Conservation (phyloP, 2,888 invertebrate species). For the Melanostoma mellinum region DNA sequence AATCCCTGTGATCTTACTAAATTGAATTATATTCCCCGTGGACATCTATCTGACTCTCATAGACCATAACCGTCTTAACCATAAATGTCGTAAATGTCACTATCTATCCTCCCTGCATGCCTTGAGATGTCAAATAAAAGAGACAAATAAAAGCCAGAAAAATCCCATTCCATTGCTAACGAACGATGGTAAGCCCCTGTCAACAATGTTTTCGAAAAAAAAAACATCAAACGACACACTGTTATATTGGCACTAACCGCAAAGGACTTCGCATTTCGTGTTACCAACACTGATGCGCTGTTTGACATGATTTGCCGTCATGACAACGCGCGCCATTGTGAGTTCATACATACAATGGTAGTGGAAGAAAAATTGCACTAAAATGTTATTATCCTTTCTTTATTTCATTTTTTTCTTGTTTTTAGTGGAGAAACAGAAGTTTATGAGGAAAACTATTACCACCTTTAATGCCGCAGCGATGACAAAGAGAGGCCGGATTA, state of each 20-base stretch:
- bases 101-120: not conserved
- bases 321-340: constrained; percentile 15
- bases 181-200: constrained; percentile 11
- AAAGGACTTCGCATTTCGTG: constrained; percentile 1
- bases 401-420: not conserved
- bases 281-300: not conserved
- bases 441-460: constrained; percentile 67
- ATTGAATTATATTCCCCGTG: constrained; percentile 32
- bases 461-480: constrained; percentile 47
- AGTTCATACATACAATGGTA: not conserved
- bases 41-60: constrained; percentile 13
- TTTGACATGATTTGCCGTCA: constrained; percentile 30
- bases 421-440: constrained; percentile 33
- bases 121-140: constrained; percentile 50
- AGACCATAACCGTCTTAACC: constrained; percentile 3
- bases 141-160: constrained; percentile 50
- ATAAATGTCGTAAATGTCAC: constrained; percentile 28
- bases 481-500: constrained; percentile 25
- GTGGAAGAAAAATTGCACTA: constrained; percentile 54
- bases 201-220: constrained; percentile 4
- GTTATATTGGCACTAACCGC: constrained; percentile 32
- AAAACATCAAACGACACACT: constrained; percentile 17
- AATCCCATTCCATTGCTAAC: constrained; percentile 42
- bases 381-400: constrained; percentile 45
- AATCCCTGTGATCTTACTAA: constrained; percentile 10